Evolutionary conservation across 2,888 invertebrate species (phyloP), one percentile per base, ranked within the genome.

Genomic region (Heliconius sara): DNA sequence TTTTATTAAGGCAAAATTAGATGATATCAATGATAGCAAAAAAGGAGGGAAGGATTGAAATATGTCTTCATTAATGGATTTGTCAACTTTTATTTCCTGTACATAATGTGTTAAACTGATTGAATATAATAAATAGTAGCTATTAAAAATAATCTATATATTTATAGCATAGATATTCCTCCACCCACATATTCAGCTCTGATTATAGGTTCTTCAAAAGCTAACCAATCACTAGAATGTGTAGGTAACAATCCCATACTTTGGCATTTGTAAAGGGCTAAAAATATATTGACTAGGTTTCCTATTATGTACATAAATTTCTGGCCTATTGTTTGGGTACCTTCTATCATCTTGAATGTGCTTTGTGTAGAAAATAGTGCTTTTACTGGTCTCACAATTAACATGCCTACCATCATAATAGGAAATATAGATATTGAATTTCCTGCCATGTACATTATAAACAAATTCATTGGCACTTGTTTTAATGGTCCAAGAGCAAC

Each of bases 321-420:
- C 93, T 99, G 99, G 2, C 98, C 97, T 66, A 96, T 96, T 1
- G 98, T 98, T 91, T 98, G 98, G 66, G 97, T 97, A 43, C 99
- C 99, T 93, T 99, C 99, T 78, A 99, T 98, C 96, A 98, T 97
- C 94, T 99, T 99, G 88, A 99, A 99, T 52, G 99, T 97, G 83
- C 97, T 97, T 88, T 97, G 97, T 63, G 99, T 97, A 0, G 98
- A 96, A 91, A 99, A 98, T 79, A 99, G 96, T 4, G 99, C 99
- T 94, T 99, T 99, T 43, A 99, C 97, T 3, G 99, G 99, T 82
- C 99, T 96, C 87, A 99, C 97, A 86, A 99, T 97, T 94, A 99
- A 96, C 99, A 99, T 99, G 68, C 99, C 99, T 13, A 99, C 99
- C 99, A 99, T 99, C 99, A 99, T 99, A 73, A 99, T 99, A 0